Percentiles rank a stretch among this genome's conserved stretches.
phyloP scores from a whole-genome alignment of 2,888 invertebrate species.

The Drosophila borborema region DNA sequence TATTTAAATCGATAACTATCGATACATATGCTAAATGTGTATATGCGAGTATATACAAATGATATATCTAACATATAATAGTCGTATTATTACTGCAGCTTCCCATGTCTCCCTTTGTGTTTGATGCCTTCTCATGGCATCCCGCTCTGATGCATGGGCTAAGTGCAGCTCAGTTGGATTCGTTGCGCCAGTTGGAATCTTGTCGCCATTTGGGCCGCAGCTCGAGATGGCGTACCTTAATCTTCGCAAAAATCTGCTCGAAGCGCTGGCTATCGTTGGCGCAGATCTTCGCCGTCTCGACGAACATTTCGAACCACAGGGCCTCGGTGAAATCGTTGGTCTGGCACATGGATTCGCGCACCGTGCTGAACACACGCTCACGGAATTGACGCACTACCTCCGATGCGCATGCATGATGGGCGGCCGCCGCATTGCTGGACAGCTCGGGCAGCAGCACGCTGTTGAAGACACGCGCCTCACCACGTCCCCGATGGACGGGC shows the following conservation, averaged over 20 bases:
- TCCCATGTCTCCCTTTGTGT: neutral
- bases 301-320: slow-evolving; percentile 61
- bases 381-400: slow-evolving; percentile 59
- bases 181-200: slow-evolving; percentile 52
- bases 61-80: slow-evolving; percentile 11
- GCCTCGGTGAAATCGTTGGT: slow-evolving; percentile 56
- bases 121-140: neutral
- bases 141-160: slow-evolving; percentile 10
- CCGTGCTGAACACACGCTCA: slow-evolving; percentile 51
- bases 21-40: neutral
- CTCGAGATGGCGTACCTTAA: slow-evolving; percentile 53
- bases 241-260: slow-evolving; percentile 58
- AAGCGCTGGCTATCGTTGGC: slow-evolving; percentile 41
- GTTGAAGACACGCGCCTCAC: slow-evolving; percentile 51
- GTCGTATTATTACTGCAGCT: neutral
- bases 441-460: slow-evolving; percentile 53
- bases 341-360: slow-evolving; percentile 48
- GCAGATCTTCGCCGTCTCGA: slow-evolving; percentile 40
- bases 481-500: slow-evolving; percentile 57
- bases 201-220: slow-evolving; percentile 47
- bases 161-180: slow-evolving; percentile 12
- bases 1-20: slow-evolving; percentile 3
- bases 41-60: slow-evolving; percentile 2
- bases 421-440: slow-evolving; percentile 34
- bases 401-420: slow-evolving; percentile 40